Base-by-base conservation (phyloP, 2,797 vertebrate genomes). In the Phataginus tricuspis region DNA sequence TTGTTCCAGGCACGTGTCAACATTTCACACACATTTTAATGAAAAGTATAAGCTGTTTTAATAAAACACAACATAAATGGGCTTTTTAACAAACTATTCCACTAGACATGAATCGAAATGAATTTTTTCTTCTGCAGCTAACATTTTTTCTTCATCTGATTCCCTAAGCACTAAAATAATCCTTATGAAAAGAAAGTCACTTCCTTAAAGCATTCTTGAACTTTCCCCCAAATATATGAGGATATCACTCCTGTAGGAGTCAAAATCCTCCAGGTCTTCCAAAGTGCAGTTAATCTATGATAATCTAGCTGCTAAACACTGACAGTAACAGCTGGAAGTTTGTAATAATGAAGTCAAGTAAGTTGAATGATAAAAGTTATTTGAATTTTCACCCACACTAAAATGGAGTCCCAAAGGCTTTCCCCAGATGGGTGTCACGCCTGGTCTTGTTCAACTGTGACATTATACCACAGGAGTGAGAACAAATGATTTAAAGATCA, bases 391-490 rank as follows among this genome's bases (percentile, higher is more conserved):
- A 96, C 94, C 79, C 84, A 96, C 91, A 93, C 29, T 63, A 59
- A 97, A 94, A 0, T 79, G 86, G 82, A 96, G 96, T 94, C 63
- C 79, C 78, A 49, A 18, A 97, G 96, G 89, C 82, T 97, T 68
- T 84, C 91, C 80, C 57, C 53, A 86, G 96, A 94, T 77, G 96
- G 90, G 80, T 93, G 93, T 91, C 97, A 66, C 0, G 90, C 89
- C 90, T 93, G 74, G 96, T 97, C 97, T 98, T 98, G 91, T 97
- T 84, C 92, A 97, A 97, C 96, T 95, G 94, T 64, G 16, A 39
- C 2, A 80, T 97, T 97, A 98, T 96, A 90, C 97, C 98, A 98
- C 0, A 4, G 91, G 88, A 97, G 92, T 96, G 95, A 91, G 95
- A 97, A 96, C 80, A 84, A 86, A 93, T 93, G 96, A 71, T 69